Evolutionary conservation across 2,888 invertebrate species (phyloP).

Genomic region (Thumatha senex): DNA sequence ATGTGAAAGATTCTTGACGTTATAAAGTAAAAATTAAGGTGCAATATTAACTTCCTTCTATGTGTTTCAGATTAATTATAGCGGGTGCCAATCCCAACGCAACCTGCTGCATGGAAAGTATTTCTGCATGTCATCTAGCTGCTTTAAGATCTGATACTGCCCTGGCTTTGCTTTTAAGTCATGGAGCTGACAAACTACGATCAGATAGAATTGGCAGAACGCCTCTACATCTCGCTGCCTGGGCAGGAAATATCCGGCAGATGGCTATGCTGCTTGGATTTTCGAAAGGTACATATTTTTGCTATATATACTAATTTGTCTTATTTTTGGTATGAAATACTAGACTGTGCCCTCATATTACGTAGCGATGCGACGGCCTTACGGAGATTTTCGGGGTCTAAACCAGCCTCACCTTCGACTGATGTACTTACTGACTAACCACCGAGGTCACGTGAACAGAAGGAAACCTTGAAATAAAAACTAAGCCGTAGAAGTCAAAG

Average conservation of each 20-base stretch:
- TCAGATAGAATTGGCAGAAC: constrained; percentile 58
- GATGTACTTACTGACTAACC: too few species aligned
- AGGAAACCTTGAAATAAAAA: too few species aligned
- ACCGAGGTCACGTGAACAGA: too few species aligned
- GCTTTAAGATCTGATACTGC: constrained; percentile 50
- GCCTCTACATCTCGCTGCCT: constrained; percentile 64
- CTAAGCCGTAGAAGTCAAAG: too few species aligned
- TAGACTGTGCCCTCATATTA: not conserved
- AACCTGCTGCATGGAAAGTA: constrained; percentile 34
- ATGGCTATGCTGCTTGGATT: constrained; percentile 46
- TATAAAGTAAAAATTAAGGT: too few species aligned
- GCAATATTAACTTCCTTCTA: too few species aligned
- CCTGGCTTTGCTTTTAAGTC: constrained; percentile 47
- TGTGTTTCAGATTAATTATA: constrained; percentile 36
- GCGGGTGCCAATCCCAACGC: constrained; percentile 43
- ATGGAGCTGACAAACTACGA: constrained; percentile 46
- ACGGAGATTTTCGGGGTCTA: too few species aligned
- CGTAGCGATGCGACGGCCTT: not conserved
- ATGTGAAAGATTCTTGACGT: too few species aligned
- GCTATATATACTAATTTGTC: too few species aligned
- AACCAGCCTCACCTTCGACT: too few species aligned
- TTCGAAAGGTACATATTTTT: constrained; percentile 34
- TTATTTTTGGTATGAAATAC: too few species aligned
- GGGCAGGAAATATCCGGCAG: constrained; percentile 51
- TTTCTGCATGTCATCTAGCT: constrained; percentile 57